A percentile compares a stretch with the other conserved stretches of the same genome.
Evolutionary conservation across 2,888 invertebrate species (phyloP).

Genomic region (Subacronicta megacephala): DNA sequence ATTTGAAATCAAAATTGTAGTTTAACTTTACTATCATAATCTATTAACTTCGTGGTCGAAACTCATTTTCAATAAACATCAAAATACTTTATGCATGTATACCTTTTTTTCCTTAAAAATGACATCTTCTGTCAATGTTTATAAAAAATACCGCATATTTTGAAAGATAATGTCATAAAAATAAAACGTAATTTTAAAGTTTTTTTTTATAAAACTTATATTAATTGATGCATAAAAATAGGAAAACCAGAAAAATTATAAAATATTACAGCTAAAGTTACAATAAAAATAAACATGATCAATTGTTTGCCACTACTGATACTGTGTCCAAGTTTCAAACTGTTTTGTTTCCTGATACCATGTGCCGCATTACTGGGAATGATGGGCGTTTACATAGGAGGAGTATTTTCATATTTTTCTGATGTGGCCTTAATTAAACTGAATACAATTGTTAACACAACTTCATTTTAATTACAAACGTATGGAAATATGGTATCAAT

Average conservation of each 20-base stretch:
- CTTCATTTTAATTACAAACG: slow-evolving; percentile 48
- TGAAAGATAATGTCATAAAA: neutral
- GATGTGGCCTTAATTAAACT: slow-evolving; percentile 60
- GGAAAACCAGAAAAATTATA: slow-evolving; percentile 11
- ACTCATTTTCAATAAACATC: too few species aligned
- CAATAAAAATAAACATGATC: slow-evolving; percentile 50
- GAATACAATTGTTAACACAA: slow-evolving; percentile 59
- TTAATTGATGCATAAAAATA: slow-evolving; percentile 29
- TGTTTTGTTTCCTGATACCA: slow-evolving; percentile 73
- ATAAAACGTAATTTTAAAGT: neutral
- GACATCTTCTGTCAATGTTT: too few species aligned
- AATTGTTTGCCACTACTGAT: slow-evolving; percentile 65
- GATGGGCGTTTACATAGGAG: slow-evolving; percentile 64
- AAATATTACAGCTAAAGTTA: slow-evolving; percentile 12
- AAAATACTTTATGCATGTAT: too few species aligned
- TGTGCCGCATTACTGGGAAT: slow-evolving; percentile 66
- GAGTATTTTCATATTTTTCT: slow-evolving; percentile 59
- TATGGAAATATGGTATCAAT: neutral
- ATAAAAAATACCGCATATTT: neutral
- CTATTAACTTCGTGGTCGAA: too few species aligned
- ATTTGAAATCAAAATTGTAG: too few species aligned
- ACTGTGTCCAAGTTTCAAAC: slow-evolving; percentile 68
- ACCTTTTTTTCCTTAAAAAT: neutral
- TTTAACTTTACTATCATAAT: too few species aligned
- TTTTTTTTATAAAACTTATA: slow-evolving; percentile 23